phyloP scores from a whole-genome alignment of 2,797 vertebrate genomes.

The Oophaga sylvatica region DNA sequence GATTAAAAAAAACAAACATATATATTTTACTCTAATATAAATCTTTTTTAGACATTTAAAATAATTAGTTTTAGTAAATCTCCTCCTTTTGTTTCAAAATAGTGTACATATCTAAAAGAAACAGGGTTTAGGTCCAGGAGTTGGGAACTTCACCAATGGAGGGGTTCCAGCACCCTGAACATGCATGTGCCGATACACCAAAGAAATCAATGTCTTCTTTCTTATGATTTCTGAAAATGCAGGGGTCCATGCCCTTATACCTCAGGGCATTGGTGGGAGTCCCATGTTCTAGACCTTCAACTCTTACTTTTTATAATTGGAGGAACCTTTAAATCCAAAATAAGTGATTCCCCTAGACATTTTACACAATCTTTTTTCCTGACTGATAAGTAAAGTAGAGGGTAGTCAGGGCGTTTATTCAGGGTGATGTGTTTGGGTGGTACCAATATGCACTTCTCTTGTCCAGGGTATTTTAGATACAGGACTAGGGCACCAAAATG shows the following conservation, averaged over 20 bases:
- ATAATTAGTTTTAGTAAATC: no score
- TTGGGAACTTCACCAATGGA: background rate
- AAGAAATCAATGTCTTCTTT: no score
- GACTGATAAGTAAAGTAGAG: no score
- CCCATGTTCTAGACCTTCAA: background rate
- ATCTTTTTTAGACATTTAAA: no score
- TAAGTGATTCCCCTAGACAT: background rate
- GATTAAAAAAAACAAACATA: no score
- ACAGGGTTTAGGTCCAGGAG: background rate
- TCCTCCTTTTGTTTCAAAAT: background rate
- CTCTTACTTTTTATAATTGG: background rate
- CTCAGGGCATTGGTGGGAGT: background rate
- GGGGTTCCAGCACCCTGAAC: background rate
- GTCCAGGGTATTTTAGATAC: no score
- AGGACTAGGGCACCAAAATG: no score
- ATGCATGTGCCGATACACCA: no score
- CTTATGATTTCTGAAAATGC: no score
- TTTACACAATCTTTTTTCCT: background rate
- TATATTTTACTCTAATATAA: no score
- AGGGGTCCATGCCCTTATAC: no score
- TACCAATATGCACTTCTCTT: no score
- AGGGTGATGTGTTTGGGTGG: background rate
- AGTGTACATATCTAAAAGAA: background rate
- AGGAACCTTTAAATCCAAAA: background rate
- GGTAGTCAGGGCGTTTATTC: background rate